Base-by-base conservation (phyloP, 2,113 vertebrate genomes). In the Morone chrysops region DNA sequence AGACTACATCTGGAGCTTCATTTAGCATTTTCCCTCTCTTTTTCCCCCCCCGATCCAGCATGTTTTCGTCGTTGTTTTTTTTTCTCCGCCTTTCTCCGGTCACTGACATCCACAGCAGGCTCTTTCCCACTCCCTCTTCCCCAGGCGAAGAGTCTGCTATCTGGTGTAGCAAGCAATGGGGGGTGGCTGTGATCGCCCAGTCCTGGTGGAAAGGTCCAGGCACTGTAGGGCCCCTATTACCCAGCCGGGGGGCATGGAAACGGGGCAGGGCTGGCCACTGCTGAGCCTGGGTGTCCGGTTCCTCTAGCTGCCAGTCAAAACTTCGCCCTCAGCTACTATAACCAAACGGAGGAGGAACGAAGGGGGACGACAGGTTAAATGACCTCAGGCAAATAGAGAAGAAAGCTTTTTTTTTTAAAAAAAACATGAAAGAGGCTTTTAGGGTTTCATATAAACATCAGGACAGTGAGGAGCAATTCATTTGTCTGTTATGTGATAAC, bases 301-400 rank as follows among this genome's bases (percentile, higher is more conserved):
- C 91, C 93, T 88, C 78, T 45, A 83, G 86, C 92, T 93, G 95
- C 92, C 95, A 93, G 88, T 95, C 94, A 94, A 92, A 92, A 88
- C 85, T 80, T 87, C 63, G 81, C 92, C 91, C 80, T 88, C 78
- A 93, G 93, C 92, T 88, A 92, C 74, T 80, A 82, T 78, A 87
- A 90, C 85, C 84, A 83, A 93, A 93, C 78, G 73, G 81, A 88
- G 63, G 70, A 70, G 88, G 82, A 70, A 86, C 86, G 68, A 89
- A 84, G 75, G 82, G 83, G 81, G 85, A 84, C 78, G 77, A 88
- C 92, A 92, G 94, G 93, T 94, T 94, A 93, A 92, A 90, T 71
- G 91, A 83, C 89, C 90, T 45, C 78, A 82, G 90, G 89, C 80
- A 74, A 77, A 69, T 17, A 22, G 76, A 87, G 70, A 85, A 88